phyloP scores from a whole-genome alignment of 2,113 vertebrate genomes.

The Myiozetetes cayanensis region DNA sequence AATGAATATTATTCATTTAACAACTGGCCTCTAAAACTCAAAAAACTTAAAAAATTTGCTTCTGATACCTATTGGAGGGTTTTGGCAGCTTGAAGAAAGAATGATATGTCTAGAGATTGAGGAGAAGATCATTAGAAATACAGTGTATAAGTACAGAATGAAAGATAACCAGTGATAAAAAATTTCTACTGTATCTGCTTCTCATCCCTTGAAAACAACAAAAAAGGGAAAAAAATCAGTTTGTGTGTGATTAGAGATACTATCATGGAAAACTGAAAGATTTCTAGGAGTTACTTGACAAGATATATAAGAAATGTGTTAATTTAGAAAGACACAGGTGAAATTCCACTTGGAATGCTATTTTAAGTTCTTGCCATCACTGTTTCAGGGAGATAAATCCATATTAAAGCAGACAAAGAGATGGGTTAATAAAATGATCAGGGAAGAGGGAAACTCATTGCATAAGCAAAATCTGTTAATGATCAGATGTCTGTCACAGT shows the following conservation, averaged over 20 bases:
- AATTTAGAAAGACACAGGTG: not conserved
- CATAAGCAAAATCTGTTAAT: not conserved
- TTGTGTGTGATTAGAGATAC: not conserved
- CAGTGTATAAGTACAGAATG: not conserved
- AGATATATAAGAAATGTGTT: not conserved
- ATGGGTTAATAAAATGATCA: accelerated
- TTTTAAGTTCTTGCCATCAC: not conserved
- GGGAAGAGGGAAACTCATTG: not conserved
- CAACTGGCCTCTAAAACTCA: not conserved
- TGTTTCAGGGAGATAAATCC: not conserved
- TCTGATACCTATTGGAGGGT: not conserved
- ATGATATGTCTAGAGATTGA: not conserved
- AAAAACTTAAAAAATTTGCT: not conserved
- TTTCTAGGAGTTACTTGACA: not conserved
- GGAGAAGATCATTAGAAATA: not conserved
- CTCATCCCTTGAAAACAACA: not conserved
- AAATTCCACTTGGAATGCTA: not conserved
- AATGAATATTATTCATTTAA: not conserved
- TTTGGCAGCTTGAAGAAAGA: not conserved
- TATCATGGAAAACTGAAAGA: not conserved
- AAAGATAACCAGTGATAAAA: not conserved
- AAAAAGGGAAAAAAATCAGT: not conserved
- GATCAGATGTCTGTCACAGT: not conserved
- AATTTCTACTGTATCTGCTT: not conserved
- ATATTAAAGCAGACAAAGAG: not conserved